Evolutionary conservation across 2,888 invertebrate species (phyloP), one percentile per base, ranked within the genome.

Genomic region (Zootermopsis nevadensis): DNA sequence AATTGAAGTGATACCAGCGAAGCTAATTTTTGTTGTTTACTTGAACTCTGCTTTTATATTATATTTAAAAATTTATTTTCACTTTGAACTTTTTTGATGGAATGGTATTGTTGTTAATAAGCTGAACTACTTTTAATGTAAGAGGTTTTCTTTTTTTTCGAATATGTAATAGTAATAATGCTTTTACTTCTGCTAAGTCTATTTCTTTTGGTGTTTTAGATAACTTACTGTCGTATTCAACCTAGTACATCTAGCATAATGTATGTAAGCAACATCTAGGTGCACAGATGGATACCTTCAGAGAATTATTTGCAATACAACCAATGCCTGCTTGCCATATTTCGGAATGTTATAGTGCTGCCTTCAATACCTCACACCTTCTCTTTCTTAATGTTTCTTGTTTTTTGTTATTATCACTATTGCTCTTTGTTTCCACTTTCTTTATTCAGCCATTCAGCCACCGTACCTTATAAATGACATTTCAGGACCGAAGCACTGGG

Each of bases 281-380:
- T 74, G 74, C 74, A 74, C 42, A 12, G 74, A 74, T 38, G 74
- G 74, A 74, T 38, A 74, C 33, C 74, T 38, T 38, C 74, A 74
- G 74, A 74, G 42, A 35, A 24, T 19, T 35, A 1, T 38, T 74
- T 38, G 38, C 74, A 74, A 42, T n/a, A 74, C 74, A n/a, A 33
- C 74, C 74, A 27, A n/a, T 27, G n/a, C 74, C 74, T 38, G 42
- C n/a, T 8, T 10, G 19, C 74, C 74, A 74, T 38, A 24, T 31
- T 67, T 72, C 31, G 33, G 72, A 72, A 72, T 33, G 72, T 31
- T 19, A 31, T 72, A 33, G 72, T 27, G 74, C 74, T 74, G 42
- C 10, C 74, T 74, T 38, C 74, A 74, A 24, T 38, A 22, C 38
- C 15, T 38, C 74, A 42, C 74, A 38, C 38, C 74, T 74, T 74